Percentiles rank a stretch among this genome's conserved stretches.
phyloP scores from a whole-genome alignment of 1,140 invertebrate genomes.

The Drosophila kepulauana region DNA sequence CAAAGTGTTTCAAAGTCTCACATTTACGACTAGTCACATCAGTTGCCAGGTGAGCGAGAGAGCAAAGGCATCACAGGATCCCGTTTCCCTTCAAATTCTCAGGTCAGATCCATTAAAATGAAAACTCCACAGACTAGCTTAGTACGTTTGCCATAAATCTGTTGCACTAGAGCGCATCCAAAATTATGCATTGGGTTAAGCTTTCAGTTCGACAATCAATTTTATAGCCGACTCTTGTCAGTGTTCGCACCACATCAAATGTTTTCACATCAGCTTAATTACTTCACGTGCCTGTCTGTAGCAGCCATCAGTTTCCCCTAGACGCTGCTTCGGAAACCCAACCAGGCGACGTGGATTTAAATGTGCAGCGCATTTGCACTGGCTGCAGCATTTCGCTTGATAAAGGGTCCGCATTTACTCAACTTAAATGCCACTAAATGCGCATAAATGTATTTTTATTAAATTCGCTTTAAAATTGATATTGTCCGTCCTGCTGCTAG shows the following conservation, averaged over 20 bases:
- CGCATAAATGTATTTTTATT: constrained; percentile 76
- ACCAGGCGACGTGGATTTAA: constrained; percentile 32
- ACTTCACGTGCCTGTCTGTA: constrained; percentile 26
- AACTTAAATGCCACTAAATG: constrained; percentile 75
- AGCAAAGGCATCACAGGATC: not conserved
- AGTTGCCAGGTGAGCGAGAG: constrained; percentile 66
- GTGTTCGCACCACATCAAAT: constrained; percentile 74
- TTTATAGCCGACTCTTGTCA: constrained; percentile 69
- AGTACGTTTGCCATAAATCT: constrained; percentile 72
- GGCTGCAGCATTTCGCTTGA: not conserved
- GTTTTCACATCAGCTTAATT: constrained; percentile 79
- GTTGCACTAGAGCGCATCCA: constrained; percentile 43
- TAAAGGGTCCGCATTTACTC: constrained; percentile 43
- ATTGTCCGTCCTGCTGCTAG: constrained; percentile 52
- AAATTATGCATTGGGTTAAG: constrained; percentile 55
- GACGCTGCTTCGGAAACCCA: not conserved
- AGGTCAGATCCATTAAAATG: constrained; percentile 9
- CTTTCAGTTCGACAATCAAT: constrained; percentile 55
- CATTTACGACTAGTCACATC: constrained; percentile 39
- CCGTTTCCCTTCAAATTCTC: constrained; percentile 22
- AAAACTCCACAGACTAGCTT: constrained; percentile 11
- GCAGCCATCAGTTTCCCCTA: not conserved
- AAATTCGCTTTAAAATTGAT: constrained; percentile 80
- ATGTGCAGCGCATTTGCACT: constrained; percentile 6
- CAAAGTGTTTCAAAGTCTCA: constrained; percentile 57